Conservation (phyloP, 2,888 invertebrate species). For the Rotaria sp. region DNA sequence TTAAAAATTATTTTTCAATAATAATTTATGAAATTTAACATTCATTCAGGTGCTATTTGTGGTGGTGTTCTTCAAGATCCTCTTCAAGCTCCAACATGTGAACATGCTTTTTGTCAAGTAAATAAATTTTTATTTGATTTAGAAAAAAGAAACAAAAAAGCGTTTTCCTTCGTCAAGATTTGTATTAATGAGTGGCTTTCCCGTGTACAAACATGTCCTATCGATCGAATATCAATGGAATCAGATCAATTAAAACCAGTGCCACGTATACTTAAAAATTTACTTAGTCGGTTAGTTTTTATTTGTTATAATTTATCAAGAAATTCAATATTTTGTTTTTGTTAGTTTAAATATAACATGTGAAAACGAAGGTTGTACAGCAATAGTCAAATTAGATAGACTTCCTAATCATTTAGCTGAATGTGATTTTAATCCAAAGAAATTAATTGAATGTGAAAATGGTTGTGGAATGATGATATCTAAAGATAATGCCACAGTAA, state of each 20-base stretch:
- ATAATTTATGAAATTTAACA: too few relatives aligned
- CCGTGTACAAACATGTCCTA: constrained; percentile 84
- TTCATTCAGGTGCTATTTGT: constrained; percentile 67
- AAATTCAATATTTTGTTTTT: not conserved
- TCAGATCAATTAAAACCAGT: constrained; percentile 78
- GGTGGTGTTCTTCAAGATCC: constrained; percentile 89
- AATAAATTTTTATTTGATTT: not conserved
- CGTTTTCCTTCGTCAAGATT: constrained; percentile 50
- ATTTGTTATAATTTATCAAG: not conserved
- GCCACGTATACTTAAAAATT: constrained; percentile 82
- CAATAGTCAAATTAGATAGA: constrained; percentile 75
- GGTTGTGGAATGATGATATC: constrained; percentile 89
- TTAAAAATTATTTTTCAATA: not conserved
- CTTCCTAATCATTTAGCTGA: constrained; percentile 77
- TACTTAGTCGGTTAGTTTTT: constrained; percentile 58
- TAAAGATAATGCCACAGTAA: constrained; percentile 76
- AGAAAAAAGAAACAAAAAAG: constrained; percentile 44
- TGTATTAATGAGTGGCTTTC: constrained; percentile 92
- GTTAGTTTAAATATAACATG: constrained; percentile 75
- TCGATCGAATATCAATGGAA: constrained; percentile 81
- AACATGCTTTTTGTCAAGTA: constrained; percentile 78
- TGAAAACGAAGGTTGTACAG: constrained; percentile 81
- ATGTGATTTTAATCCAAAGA: constrained; percentile 86
- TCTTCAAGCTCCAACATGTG: constrained; percentile 85
- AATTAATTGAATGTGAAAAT: constrained; percentile 81